Evolutionary conservation across 2,797 vertebrate species (phyloP).

Genomic region (Phalanger gymnotis): DNA sequence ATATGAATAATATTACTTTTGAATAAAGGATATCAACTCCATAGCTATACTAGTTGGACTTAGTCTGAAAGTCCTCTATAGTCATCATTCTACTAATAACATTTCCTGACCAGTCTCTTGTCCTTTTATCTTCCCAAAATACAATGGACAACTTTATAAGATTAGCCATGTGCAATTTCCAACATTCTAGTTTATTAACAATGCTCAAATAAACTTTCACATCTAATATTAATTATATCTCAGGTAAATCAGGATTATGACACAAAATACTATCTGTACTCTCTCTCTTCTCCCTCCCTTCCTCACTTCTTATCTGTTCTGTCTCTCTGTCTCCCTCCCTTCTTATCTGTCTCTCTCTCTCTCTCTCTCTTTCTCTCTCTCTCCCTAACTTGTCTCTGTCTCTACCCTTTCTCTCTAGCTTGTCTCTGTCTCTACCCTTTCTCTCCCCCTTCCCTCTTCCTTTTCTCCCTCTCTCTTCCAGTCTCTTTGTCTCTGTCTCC

Average conservation of each 20-base stretch:
- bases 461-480: not conserved
- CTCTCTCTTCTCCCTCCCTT: not conserved
- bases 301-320: not conserved
- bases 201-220: slow-evolving; percentile 86
- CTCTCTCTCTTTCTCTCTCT: not conserved
- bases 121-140: slow-evolving; percentile 79
- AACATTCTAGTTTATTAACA: slow-evolving; percentile 82
- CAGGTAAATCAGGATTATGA: slow-evolving; percentile 83
- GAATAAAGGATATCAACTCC: slow-evolving; percentile 90
- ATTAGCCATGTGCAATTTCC: slow-evolving; percentile 78
- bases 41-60: slow-evolving; percentile 82
- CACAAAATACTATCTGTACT: slow-evolving; percentile 88
- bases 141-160: slow-evolving; percentile 87
- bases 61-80: slow-evolving; percentile 88
- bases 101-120: slow-evolving; percentile 74
- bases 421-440: no score
- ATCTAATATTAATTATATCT: slow-evolving; percentile 80
- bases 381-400: not conserved
- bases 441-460: not conserved
- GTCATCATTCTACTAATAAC: slow-evolving; percentile 84
- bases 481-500: not conserved
- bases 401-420: not conserved
- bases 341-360: not conserved
- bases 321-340: not conserved
- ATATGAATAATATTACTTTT: slow-evolving; percentile 89